These are phyloP conservation scores for Tenebrio molitor DNA, from an alignment of 1,140 invertebrate genomes.

Conservation along the genomic window DNA sequence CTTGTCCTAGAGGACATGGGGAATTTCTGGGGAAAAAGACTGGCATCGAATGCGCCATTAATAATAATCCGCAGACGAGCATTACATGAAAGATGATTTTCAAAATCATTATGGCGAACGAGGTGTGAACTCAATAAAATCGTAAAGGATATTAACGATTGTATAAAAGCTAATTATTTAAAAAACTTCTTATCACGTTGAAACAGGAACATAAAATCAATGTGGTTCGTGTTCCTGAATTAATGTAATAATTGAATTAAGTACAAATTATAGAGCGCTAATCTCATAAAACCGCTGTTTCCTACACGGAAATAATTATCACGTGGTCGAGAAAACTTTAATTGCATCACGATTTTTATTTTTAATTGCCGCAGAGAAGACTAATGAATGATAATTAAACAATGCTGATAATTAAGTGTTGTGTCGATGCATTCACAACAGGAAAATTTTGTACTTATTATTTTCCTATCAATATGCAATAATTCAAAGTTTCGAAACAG, in stretches of 20 bases:
- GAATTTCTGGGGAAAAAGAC: not conserved
- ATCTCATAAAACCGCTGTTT: slow-evolving; percentile 43
- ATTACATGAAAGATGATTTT: not conserved
- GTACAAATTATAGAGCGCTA: slow-evolving; percentile 39
- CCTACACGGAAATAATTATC: slow-evolving; percentile 42
- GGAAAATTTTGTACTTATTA: too few relatives aligned
- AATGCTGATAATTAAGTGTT: slow-evolving; percentile 9
- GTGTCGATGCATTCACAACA: too few relatives aligned
- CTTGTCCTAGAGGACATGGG: slow-evolving; percentile 32
- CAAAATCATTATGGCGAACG: not conserved
- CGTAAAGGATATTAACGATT: slow-evolving; percentile 20
- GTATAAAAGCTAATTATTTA: slow-evolving; percentile 18
- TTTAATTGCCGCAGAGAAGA: too few relatives aligned
- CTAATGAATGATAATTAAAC: slow-evolving; percentile 10
- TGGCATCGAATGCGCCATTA: not conserved
- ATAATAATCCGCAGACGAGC: not conserved
- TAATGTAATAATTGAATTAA: slow-evolving; percentile 46
- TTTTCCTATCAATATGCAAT: too few relatives aligned
- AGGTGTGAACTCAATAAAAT: slow-evolving; percentile 14
- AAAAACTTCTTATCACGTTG: slow-evolving; percentile 28
- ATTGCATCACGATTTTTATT: too few relatives aligned
- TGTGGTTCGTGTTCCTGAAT: slow-evolving; percentile 46
- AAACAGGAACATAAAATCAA: slow-evolving; percentile 43
- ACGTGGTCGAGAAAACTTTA: not conserved
- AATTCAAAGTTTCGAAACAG: too few relatives aligned